Percentiles rank a stretch among this genome's conserved stretches.
These are phyloP conservation scores for Smittia sp. DNA, from an alignment of 2,888 invertebrate genomes.

Conservation along the genomic window DNA sequence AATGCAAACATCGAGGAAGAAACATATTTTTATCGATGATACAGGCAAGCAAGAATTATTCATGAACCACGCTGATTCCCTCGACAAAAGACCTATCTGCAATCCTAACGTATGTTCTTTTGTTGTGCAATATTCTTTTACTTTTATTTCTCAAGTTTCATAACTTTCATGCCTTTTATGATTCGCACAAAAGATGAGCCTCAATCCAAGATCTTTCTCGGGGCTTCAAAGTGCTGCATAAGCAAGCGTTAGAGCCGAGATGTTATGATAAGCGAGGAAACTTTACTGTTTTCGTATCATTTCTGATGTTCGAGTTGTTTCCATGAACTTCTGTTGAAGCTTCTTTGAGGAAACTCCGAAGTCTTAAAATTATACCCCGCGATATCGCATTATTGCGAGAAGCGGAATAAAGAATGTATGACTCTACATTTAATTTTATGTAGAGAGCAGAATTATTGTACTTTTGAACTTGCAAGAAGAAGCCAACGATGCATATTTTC, in stretches of 20 bases:
- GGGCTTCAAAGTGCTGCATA: background rate
- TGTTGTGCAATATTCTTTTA: constrained; percentile 19
- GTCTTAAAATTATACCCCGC: background rate
- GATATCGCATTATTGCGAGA: background rate
- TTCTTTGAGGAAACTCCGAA: background rate
- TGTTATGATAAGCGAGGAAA: background rate
- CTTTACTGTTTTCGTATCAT: background rate
- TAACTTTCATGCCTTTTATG: background rate
- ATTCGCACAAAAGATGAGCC: background rate
- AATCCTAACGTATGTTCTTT: constrained; percentile 10
- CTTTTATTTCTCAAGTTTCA: background rate
- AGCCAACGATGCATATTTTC: background rate
- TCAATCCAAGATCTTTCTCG: background rate
- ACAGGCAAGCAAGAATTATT: constrained; percentile 35
- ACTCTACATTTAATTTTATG: background rate
- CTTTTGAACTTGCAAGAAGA: background rate
- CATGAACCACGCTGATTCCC: background rate
- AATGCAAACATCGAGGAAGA: background rate
- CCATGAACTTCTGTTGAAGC: too few relatives aligned
- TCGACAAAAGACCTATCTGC: background rate
- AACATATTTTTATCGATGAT: constrained; percentile 15
- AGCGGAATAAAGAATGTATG: background rate
- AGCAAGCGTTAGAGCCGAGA: background rate
- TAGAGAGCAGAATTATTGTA: background rate
- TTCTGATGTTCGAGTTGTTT: background rate